phyloP scores from a whole-genome alignment of 2,797 vertebrate species.

The Xerus rutilus region DNA sequence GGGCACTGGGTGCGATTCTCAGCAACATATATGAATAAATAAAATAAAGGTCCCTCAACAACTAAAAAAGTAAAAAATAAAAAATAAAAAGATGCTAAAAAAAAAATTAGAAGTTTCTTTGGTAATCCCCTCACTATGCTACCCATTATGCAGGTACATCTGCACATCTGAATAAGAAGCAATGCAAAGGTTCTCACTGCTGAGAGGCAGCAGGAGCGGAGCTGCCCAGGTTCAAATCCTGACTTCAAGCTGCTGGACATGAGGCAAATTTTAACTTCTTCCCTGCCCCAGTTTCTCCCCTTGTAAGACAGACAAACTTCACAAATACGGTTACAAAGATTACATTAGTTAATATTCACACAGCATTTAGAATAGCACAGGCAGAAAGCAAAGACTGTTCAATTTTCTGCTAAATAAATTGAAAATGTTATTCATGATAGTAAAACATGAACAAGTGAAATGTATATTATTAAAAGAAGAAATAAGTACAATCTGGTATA shows the following conservation, averaged over 20 bases:
- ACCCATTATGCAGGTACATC: background rate
- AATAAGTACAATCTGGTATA: background rate
- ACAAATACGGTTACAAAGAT: background rate
- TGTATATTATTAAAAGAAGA: background rate
- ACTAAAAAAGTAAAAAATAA: no score
- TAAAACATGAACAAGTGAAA: background rate
- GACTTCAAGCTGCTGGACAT: fast-evolving
- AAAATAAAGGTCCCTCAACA: no score
- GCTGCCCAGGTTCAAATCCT: no score
- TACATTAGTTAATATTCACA: background rate
- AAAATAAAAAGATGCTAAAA: no score
- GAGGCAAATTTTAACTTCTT: background rate
- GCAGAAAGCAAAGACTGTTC: background rate
- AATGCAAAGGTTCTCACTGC: no score
- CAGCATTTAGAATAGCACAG: background rate
- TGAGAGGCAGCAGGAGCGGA: background rate
- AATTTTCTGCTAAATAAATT: background rate
- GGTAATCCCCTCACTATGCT: background rate
- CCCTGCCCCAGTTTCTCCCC: background rate
- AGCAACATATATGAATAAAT: no score
- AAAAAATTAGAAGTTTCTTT: background rate
- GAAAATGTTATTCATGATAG: background rate
- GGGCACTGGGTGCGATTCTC: no score
- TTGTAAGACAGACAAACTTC: background rate
- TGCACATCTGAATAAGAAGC: background rate